Evolutionary conservation across 2,113 vertebrate species (phyloP).

Genomic region (Tapirus terrestris): DNA sequence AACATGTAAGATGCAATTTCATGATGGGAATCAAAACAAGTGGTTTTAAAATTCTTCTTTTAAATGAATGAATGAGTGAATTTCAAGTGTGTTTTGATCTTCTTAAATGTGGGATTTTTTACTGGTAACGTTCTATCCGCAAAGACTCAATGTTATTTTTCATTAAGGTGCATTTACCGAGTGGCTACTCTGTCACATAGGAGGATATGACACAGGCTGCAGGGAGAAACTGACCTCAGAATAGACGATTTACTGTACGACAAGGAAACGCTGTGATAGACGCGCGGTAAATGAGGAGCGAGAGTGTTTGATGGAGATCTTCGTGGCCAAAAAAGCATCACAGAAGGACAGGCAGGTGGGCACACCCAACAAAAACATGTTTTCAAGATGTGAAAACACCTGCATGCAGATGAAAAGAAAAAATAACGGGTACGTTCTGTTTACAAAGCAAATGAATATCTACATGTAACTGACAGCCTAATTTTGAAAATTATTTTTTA

Average conservation of each 20-base stretch:
- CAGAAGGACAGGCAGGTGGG: conserved; percentile 51
- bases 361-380: conserved; percentile 29
- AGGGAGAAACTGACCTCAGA: background rate
- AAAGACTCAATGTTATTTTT: background rate
- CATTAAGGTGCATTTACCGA: background rate
- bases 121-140: background rate
- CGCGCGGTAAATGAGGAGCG: background rate
- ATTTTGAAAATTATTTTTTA: background rate
- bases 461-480: background rate
- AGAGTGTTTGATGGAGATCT: background rate
- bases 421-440: background rate
- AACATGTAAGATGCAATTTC: background rate
- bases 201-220: background rate
- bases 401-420: background rate
- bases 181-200: background rate
- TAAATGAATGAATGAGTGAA: conserved; percentile 9
- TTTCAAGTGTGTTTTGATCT: background rate
- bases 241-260: background rate
- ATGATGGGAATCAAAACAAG: background rate
- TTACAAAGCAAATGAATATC: conserved; percentile 2
- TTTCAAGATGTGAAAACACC: conserved; percentile 58
- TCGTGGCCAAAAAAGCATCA: background rate
- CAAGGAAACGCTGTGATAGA: background rate
- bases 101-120: background rate
- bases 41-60: background rate